A percentile compares a stretch with the other conserved stretches of the same genome.
phyloP scores from a whole-genome alignment of 2,888 invertebrate genomes.

The Augiades crinisus region DNA sequence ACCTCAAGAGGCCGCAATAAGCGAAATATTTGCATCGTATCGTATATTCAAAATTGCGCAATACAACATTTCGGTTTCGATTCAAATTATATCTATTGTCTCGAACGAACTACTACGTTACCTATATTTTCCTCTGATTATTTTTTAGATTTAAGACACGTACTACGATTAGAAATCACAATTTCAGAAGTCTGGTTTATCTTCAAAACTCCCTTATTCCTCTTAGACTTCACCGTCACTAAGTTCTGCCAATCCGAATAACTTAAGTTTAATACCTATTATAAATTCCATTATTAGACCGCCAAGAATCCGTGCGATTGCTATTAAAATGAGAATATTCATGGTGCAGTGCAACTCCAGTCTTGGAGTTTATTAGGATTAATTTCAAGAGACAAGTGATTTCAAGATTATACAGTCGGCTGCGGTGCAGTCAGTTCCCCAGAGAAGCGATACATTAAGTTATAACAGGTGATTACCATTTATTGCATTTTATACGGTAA shows the following conservation, averaged over 20 bases:
- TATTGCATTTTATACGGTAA: background rate
- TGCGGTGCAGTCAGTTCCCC: background rate
- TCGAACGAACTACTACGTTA: too few species aligned
- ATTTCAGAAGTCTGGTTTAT: too few species aligned
- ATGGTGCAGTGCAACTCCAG: slow-evolving; percentile 6
- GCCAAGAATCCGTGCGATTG: background rate
- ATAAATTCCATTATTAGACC: slow-evolving; percentile 5
- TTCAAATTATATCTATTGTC: too few species aligned
- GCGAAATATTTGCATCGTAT: too few species aligned
- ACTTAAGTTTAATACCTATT: background rate
- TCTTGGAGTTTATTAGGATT: slow-evolving; percentile 16
- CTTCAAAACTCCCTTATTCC: too few species aligned
- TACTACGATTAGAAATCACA: too few species aligned
- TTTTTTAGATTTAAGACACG: too few species aligned
- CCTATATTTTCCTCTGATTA: too few species aligned
- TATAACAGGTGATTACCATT: background rate
- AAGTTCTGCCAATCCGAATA: background rate
- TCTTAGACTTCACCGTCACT: too few species aligned
- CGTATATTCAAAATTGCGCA: too few species aligned
- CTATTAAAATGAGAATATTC: slow-evolving; percentile 18
- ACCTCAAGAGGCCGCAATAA: too few species aligned
- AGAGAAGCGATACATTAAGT: slow-evolving; percentile 7
- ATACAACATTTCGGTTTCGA: too few species aligned
- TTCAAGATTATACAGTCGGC: slow-evolving; percentile 9
- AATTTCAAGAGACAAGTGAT: slow-evolving; percentile 15